These are phyloP conservation scores for Ibidorhyncha struthersii DNA, from an alignment of 2,113 vertebrate genomes.

Conservation along the genomic window DNA sequence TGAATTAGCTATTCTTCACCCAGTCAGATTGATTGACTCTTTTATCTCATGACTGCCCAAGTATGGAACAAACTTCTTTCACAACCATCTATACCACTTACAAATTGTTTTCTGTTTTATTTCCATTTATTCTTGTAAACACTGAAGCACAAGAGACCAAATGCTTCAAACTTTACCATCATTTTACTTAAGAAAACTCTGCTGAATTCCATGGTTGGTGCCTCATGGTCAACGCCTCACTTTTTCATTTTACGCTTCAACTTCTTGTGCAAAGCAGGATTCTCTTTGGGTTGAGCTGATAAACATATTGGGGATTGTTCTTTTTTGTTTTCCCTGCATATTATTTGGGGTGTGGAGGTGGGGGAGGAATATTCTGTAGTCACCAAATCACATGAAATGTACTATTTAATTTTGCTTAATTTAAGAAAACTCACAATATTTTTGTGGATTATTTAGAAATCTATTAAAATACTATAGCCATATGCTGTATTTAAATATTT, in stretches of 20 bases:
- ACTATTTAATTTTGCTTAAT: not conserved
- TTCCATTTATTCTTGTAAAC: conserved; percentile 18
- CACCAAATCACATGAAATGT: not conserved
- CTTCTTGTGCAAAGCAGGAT: not conserved
- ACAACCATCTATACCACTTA: not conserved
- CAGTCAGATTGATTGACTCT: conserved; percentile 34
- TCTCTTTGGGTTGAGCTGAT: not conserved
- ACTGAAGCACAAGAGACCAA: not conserved
- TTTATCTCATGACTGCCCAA: conserved; percentile 36
- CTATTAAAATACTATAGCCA: not conserved
- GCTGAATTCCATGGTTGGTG: not conserved
- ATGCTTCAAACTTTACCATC: not conserved
- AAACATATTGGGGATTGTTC: not conserved
- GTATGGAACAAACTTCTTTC: conserved; percentile 35
- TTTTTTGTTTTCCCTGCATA: not conserved
- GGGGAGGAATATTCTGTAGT: not conserved
- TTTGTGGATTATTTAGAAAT: not conserved
- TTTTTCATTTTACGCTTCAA: not conserved
- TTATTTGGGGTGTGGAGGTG: not conserved
- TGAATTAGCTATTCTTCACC: conserved; percentile 40
- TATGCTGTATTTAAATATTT: not conserved
- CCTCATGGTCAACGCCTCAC: not conserved
- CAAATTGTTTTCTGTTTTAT: not conserved
- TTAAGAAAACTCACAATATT: not conserved
- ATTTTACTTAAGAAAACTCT: not conserved